Conservation (phyloP, 2,113 vertebrate species). For the Myotis brandtii region DNA sequence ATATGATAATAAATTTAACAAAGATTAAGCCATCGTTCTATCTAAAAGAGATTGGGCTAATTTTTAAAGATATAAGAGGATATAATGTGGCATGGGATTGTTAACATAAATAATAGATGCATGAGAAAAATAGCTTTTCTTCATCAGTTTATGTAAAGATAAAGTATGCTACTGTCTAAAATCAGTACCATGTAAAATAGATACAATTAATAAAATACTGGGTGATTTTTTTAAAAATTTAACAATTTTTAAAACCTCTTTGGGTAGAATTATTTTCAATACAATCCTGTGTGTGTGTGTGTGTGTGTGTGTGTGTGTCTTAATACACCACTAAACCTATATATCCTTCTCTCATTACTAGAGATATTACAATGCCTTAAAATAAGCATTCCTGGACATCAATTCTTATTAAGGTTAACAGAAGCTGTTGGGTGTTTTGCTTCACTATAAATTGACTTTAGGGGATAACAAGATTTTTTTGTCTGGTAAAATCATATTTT, state of each 20-base stretch:
- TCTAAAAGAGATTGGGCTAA: background rate
- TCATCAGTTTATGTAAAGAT: constrained; percentile 27
- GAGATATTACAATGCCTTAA: background rate
- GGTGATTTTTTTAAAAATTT: background rate
- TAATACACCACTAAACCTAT: constrained; percentile 24
- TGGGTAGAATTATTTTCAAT: constrained; percentile 38
- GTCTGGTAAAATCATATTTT: constrained; percentile 31
- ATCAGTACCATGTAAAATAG: constrained; percentile 38
- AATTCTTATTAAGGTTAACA: constrained; percentile 5
- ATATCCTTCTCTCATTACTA: constrained; percentile 42
- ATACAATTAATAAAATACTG: constrained; percentile 40
- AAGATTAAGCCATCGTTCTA: background rate
- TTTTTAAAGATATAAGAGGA: constrained; percentile 16
- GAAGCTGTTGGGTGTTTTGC: background rate
- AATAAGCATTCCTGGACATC: background rate
- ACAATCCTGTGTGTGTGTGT: background rate
- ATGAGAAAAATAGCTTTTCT: constrained; percentile 30
- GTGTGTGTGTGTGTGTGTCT: background rate
- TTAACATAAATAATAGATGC: background rate
- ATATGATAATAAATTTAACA: background rate
- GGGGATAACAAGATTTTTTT: background rate
- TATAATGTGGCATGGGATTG: background rate
- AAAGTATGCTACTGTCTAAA: background rate
- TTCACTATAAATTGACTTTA: background rate
- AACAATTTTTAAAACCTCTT: background rate